Evolutionary conservation across 1,140 invertebrate species (phyloP).

Genomic region (Apis florea): DNA sequence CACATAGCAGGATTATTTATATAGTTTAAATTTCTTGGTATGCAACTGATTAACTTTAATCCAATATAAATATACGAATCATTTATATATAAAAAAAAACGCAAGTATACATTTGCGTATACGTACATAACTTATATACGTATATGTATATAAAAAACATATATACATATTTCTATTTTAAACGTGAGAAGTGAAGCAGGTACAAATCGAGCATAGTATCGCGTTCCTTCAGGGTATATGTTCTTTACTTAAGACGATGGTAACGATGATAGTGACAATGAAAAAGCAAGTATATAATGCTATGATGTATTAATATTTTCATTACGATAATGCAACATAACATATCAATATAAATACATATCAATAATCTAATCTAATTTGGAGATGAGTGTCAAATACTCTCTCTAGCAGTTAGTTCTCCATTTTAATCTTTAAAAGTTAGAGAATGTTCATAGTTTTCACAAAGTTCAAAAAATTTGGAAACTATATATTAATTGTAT

Average conservation of each 20-base stretch:
- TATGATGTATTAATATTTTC: conserved; percentile 63
- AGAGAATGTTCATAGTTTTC: neutral
- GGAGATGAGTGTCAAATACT: conserved; percentile 33
- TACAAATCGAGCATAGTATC: conserved; percentile 59
- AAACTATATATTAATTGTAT: neutral
- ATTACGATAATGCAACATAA: conserved; percentile 56
- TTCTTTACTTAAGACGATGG: conserved; percentile 45
- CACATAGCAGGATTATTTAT: neutral
- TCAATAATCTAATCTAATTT: conserved; percentile 57
- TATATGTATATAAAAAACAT: conserved; percentile 17
- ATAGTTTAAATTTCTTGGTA: neutral
- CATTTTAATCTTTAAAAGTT: neutral
- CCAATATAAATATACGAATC: neutral
- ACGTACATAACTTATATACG: neutral
- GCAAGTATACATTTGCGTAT: neutral
- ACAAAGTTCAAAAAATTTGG: neutral
- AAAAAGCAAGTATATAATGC: conserved; percentile 40
- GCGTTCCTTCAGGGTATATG: conserved; percentile 60
- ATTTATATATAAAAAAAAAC: neutral
- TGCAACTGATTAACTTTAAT: neutral
- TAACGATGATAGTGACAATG: conserved; percentile 8
- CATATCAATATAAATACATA: conserved; percentile 66
- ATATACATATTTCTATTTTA: conserved; percentile 38
- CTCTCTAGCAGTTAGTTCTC: conserved; percentile 37
- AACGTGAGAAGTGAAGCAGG: conserved; percentile 40